Evolutionary conservation across 2,113 vertebrate species (phyloP), one percentile per base, ranked within the genome.

Genomic region (Osmerus eperlanus): DNA sequence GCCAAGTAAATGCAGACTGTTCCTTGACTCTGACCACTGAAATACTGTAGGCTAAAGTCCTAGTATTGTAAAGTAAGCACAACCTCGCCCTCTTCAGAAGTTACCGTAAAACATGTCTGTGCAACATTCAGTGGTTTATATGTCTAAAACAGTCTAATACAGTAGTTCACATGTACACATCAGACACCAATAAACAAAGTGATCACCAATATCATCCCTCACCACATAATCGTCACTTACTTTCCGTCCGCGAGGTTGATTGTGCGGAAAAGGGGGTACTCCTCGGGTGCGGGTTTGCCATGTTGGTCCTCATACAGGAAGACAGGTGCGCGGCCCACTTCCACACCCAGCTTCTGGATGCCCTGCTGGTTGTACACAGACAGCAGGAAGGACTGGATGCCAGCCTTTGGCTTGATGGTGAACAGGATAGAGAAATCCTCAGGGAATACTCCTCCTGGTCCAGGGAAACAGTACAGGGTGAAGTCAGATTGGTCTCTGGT

Each of bases 391-490:
- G 96, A 94, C 89, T 99, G 97, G 66, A 92, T 92, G 74, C 95
- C 95, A 60, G 93, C 93, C 82, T 97, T 95, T 68, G 97, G 95
- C 85, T 96, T 98, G 83, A 98, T 91, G 81, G 97, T 99, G 89
- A 97, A 94, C 85, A 99, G 84, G 91, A 99, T 92, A 82, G 97
- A 98, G 92, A 99, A 99, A 84, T 99, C 96, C 89, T 95, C 93
- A 47, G 97, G 97, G 86, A 99, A 99, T 81, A 77, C 83, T 84
- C 93, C 94, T 84, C 82, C 96, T 98, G 83, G 70, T 65, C 41
- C 41, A 47, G 74, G 41, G 25, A 77, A 70, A 56, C 65, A 56
- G 11, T 62, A 36, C 53, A 71, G 65, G 36, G 74, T 21, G 68
- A 15, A 67, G 29, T 16, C 5, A 14, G 13, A 63, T 28, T 8